phyloP scores from a whole-genome alignment of 2,113 vertebrate species.

The Nannobrachium achirus region DNA sequence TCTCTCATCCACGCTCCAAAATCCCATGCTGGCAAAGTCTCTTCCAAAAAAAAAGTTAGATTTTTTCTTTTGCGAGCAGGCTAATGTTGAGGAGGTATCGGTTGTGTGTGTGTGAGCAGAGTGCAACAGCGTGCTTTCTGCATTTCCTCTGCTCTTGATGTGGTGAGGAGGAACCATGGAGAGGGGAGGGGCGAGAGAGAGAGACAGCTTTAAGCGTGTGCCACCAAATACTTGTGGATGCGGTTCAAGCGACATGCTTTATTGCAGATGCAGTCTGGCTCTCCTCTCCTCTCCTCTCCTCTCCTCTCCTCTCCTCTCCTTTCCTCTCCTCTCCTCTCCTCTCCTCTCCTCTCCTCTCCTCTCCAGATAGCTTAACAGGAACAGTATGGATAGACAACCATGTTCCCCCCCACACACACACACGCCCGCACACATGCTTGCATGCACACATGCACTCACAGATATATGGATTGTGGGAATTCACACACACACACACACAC shows the following conservation, averaged over 20 bases:
- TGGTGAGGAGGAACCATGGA: conserved; percentile 62
- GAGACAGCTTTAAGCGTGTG: conserved; percentile 74
- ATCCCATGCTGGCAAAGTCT: no score
- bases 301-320: conserved; percentile 5
- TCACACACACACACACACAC: no score
- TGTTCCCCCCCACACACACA: not conserved
- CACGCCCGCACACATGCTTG: not conserved
- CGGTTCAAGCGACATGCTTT: conserved; percentile 71
- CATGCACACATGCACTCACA: not conserved
- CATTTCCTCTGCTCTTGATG: conserved; percentile 72
- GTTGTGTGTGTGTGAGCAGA: not conserved
- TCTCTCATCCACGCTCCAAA: no score
- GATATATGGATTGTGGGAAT: not conserved
- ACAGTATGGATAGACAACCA: conserved; percentile 27
- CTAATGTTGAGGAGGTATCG: not conserved
- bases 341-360: conserved; percentile 64
- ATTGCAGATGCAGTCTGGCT: conserved; percentile 74
- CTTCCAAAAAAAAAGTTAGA: not conserved
- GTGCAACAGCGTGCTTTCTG: conserved; percentile 22
- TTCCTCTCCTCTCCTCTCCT: conserved; percentile 9
- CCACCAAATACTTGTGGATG: conserved; percentile 79
- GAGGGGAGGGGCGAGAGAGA: conserved; percentile 47
- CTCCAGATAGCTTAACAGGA: conserved; percentile 52
- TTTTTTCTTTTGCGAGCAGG: no score
- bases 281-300: conserved; percentile 54